Evolutionary conservation across 2,797 vertebrate species (phyloP).

Genomic region (Thaleichthys pacificus): DNA sequence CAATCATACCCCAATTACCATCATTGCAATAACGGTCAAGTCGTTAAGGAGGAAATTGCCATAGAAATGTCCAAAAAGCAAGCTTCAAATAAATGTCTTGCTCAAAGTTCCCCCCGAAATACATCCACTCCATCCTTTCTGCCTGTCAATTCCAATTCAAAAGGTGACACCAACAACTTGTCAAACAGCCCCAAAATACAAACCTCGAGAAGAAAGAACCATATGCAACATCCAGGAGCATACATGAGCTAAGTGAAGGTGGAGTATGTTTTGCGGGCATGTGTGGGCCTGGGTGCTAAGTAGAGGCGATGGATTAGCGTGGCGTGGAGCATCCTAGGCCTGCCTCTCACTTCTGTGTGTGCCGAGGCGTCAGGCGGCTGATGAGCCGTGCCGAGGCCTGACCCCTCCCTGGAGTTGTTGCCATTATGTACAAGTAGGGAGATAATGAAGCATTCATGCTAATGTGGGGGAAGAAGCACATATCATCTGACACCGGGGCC

Average conservation of each 20-base stretch:
- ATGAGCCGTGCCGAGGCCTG: conserved; percentile 81
- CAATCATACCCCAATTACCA: conserved; percentile 3
- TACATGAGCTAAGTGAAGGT: not conserved
- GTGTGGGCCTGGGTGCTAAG: conserved; percentile 64
- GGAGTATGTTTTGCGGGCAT: conserved; percentile 17
- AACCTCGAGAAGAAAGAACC: not conserved
- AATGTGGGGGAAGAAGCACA: conserved; percentile 68
- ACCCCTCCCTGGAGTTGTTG: conserved; percentile 79
- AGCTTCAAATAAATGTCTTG: not conserved
- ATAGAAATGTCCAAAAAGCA: not conserved
- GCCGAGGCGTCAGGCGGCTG: conserved; percentile 76
- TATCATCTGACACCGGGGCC: conserved; percentile 61
- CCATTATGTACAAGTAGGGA: conserved; percentile 83
- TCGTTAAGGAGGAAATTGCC: not conserved
- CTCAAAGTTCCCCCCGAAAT: not conserved
- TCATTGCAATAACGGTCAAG: conserved; percentile 6
- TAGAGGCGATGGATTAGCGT: conserved; percentile 79
- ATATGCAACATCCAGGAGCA: no score
- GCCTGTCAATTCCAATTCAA: no score
- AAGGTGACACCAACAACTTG: no score
- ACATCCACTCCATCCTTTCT: no score
- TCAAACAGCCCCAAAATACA: no score
- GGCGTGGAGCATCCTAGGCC: conserved; percentile 56
- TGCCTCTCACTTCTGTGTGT: conserved; percentile 69
- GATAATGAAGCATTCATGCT: conserved; percentile 86